Evolutionary conservation across 2,888 invertebrate species (phyloP), one percentile per base, ranked within the genome.

Genomic region (Machimus atricapillus): DNA sequence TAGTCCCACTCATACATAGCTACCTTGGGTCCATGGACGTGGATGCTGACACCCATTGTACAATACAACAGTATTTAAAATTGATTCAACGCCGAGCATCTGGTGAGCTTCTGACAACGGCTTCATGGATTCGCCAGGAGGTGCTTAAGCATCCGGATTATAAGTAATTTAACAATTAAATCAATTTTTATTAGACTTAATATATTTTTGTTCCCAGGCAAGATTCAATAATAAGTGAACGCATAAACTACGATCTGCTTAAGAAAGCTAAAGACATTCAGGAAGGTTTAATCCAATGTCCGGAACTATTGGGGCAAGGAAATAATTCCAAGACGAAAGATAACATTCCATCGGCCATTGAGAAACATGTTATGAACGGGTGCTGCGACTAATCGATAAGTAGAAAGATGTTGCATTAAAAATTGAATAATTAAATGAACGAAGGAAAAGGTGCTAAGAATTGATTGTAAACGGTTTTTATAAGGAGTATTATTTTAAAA

Each of bases 31-130:
- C 97, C 88, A 97, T 99, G 95, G 99, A 99, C 92, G 97, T 99
- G 82, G 99, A 99, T 93, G 98, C 98, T 1, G 99, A 99, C 93
- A 99, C 99, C 66, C 97, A 98, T 92, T 99, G 99, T 93, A 98
- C 98, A 9, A 97, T 99, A 90, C 97, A 97, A 92, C 97, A 98
- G 93, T 99, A 99, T 93, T 94, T 99, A 89, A 97, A 96, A 91
- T 95, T 99, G 88, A 98, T 99, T 91, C 96, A 96, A 91, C 94
- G 95, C 87, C 94, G 97, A 90, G 97, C 98, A 7, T 95, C 96
- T 90, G 99, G 99, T 40, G 97, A 98, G 91, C 95, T 98, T 86
- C 94, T 95, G 91, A 99, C 99, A 85, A 97, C 98, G 90, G 99
- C 99, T 73, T 94, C 96, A 46, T 99, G 98, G 98, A 96, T 99